Evolutionary conservation across 2,113 vertebrate genomes (phyloP).

Genomic region (Smithornis capensis): DNA sequence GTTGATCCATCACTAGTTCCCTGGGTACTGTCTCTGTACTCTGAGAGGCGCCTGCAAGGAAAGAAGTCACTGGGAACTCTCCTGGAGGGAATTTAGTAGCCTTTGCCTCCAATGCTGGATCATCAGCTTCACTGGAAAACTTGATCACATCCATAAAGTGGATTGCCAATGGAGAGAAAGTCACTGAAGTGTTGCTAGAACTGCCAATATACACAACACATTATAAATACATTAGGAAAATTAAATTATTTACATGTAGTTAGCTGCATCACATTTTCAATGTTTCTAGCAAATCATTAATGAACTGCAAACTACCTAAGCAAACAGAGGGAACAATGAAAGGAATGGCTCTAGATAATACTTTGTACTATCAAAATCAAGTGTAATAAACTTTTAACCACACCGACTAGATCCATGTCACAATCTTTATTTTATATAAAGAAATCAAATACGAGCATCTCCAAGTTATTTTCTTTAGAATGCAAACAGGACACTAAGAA

Average conservation of each 20-base stretch:
- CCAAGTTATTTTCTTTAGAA: background rate
- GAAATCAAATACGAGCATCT: background rate
- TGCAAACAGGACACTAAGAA: background rate
- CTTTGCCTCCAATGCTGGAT: background rate
- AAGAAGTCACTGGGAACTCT: background rate
- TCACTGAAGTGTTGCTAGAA: background rate
- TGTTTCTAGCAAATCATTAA: background rate
- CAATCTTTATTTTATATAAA: background rate
- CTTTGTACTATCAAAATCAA: background rate
- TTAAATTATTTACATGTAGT: background rate
- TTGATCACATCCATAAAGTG: rapidly evolving
- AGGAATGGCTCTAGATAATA: background rate
- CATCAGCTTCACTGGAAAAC: background rate
- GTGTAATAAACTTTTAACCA: background rate
- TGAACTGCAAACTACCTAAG: background rate
- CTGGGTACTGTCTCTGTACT: background rate
- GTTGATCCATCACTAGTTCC: no score
- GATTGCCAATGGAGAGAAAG: background rate
- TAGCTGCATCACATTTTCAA: background rate
- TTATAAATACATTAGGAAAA: background rate
- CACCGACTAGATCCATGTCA: background rate
- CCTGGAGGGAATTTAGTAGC: background rate
- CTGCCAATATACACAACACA: background rate
- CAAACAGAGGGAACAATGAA: background rate
- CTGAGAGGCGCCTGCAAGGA: background rate